These are phyloP conservation scores for Pyrrhosoma nymphula DNA, from an alignment of 2,888 invertebrate genomes.

Conservation along the genomic window DNA sequence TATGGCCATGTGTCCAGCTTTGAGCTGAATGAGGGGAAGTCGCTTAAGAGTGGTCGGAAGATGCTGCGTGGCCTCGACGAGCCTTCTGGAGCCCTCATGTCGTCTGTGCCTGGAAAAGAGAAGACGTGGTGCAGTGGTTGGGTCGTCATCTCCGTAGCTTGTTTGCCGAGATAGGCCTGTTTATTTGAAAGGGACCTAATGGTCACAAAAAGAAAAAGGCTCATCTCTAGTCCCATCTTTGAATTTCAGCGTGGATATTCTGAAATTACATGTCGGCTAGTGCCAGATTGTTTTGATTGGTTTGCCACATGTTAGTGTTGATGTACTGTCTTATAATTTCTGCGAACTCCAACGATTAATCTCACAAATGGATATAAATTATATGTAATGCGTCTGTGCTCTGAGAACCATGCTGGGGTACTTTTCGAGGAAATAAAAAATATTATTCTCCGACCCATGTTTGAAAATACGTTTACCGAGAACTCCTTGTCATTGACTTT, in stretches of 20 bases:
- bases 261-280: background rate
- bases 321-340: no score
- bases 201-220: background rate
- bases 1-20: slow-evolving; percentile 84
- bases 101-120: slow-evolving; percentile 87
- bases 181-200: no score
- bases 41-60: slow-evolving; percentile 83
- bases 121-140: slow-evolving; percentile 28
- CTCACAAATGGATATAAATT: no score
- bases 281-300: background rate
- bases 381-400: no score
- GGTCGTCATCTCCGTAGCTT: background rate
- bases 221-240: no score
- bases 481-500: no score
- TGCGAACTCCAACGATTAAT: no score
- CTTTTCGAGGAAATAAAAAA: no score
- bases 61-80: slow-evolving; percentile 83
- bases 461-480: no score
- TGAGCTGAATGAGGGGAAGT: slow-evolving; percentile 86
- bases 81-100: slow-evolving; percentile 91
- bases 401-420: no score
- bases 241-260: background rate
- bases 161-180: background rate
- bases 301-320: background rate
- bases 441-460: no score